Conservation (phyloP, 1,140 invertebrate species). For the Drosophila watanabei region DNA sequence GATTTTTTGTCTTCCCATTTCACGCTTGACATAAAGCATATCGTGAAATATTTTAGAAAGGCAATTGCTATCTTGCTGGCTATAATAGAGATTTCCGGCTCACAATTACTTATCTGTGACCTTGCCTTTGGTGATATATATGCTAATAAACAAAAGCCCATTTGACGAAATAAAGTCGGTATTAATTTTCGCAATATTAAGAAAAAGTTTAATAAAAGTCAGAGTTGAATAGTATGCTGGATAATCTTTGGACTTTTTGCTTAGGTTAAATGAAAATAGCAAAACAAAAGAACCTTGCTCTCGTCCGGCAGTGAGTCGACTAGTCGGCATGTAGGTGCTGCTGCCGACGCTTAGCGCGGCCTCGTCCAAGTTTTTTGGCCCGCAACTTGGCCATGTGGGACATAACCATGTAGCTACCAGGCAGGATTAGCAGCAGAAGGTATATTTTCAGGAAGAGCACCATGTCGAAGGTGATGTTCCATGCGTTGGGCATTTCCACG, state of each 20-base stretch:
- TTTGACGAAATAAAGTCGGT: conserved; percentile 9
- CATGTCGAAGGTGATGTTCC: conserved; percentile 95
- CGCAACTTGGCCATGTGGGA: conserved; percentile 91
- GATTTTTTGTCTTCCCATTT: too few species aligned
- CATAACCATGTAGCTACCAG: conserved; percentile 91
- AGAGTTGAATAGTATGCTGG: conserved; percentile 3
- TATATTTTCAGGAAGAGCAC: conserved; percentile 92
- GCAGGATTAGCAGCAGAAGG: conserved; percentile 91
- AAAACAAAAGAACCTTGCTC: conserved; percentile 25
- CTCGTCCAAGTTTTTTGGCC: conserved; percentile 87
- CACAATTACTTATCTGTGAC: not conserved
- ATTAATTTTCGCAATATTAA: conserved; percentile 6
- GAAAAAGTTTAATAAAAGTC: conserved; percentile 39
- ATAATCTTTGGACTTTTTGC: conserved; percentile 33
- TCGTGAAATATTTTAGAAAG: not conserved
- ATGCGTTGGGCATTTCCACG: conserved; percentile 92
- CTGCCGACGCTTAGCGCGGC: conserved; percentile 58
- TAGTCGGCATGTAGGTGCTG: conserved; percentile 40
- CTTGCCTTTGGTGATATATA: not conserved
- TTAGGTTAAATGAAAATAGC: conserved; percentile 25
- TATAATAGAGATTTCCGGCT: not conserved
- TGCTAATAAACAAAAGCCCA: not conserved
- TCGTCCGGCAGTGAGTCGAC: conserved; percentile 18
- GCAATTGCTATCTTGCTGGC: not conserved
- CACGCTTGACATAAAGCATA: not conserved